Conservation (phyloP, 2,797 vertebrate species). For the Hypotaenidia okinawae region DNA sequence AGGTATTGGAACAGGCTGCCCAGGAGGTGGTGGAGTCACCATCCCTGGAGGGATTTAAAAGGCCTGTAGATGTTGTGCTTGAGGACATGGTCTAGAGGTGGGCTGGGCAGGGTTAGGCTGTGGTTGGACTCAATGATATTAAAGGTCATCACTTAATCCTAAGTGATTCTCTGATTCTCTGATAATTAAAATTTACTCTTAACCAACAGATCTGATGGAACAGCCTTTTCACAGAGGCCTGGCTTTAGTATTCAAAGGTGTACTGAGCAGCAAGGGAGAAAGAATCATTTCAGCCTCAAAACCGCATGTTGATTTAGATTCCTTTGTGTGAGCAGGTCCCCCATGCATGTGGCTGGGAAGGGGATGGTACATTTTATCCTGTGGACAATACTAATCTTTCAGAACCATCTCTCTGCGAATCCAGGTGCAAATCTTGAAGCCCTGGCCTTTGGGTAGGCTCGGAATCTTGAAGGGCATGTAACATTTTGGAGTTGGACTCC, state of each 20-base stretch:
- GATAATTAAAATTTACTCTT: neutral
- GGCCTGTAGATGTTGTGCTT: too few species aligned
- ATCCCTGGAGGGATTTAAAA: too few species aligned
- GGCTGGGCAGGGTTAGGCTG: too few species aligned
- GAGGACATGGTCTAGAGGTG: too few species aligned
- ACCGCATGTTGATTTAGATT: neutral
- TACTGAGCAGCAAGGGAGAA: neutral
- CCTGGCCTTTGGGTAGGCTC: neutral
- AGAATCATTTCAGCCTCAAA: neutral
- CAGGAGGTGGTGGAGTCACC: too few species aligned
- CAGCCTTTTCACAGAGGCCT: fast-evolving
- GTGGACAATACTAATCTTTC: neutral
- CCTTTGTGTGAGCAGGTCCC: neutral
- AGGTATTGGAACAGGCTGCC: too few species aligned
- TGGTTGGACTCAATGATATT: too few species aligned
- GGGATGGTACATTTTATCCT: neutral
- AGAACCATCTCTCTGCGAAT: neutral
- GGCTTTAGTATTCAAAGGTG: neutral
- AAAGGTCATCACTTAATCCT: too few species aligned
- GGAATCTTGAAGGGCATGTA: neutral
- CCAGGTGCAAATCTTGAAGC: neutral
- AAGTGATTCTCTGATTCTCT: too few species aligned
- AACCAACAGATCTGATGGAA: neutral
- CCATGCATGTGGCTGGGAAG: neutral
- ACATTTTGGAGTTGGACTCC: neutral